phyloP scores from a whole-genome alignment of 2,113 vertebrate species.

The Oncorhynchus tshawytscha region DNA sequence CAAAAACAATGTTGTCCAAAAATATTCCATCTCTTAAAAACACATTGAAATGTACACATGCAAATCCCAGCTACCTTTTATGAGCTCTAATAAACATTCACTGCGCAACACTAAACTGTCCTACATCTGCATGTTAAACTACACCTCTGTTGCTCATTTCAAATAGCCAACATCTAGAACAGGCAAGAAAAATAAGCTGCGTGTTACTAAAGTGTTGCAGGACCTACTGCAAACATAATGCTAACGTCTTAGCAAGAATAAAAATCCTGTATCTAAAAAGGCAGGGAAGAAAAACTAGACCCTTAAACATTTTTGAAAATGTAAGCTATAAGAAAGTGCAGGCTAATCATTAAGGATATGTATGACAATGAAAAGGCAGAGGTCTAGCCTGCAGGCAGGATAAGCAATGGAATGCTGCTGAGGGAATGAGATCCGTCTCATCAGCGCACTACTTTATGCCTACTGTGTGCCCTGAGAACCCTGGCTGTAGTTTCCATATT shows the following conservation, averaged over 20 bases:
- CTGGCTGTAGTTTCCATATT: conserved; percentile 80
- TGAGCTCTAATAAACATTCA: conserved; percentile 24
- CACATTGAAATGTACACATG: conserved; percentile 30
- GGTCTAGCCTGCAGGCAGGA: not conserved
- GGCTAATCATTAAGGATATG: conserved; percentile 1
- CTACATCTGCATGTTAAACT: conserved; percentile 19
- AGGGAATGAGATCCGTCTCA: conserved; percentile 25
- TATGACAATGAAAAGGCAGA: conserved; percentile 10
- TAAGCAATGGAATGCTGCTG: conserved; percentile 30
- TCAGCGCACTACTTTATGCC: not conserved
- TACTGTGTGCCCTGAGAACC: conserved; percentile 54
- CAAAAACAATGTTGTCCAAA: conserved; percentile 19
- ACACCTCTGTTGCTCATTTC: conserved; percentile 29
- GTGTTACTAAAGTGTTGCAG: conserved; percentile 26
- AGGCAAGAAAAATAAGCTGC: conserved; percentile 8
- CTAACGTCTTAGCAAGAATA: not conserved
- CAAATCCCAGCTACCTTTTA: conserved; percentile 24
- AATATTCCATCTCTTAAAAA: conserved; percentile 33
- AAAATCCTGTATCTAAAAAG: not conserved
- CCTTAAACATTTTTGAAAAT: conserved; percentile 12
- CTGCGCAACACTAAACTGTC: conserved; percentile 27
- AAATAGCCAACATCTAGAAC: conserved; percentile 18
- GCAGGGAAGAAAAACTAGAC: conserved; percentile 5
- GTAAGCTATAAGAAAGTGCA: conserved; percentile 7
- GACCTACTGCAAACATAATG: conserved; percentile 16